These are phyloP conservation scores for Bradypodion ventrale DNA, from an alignment of 2,797 vertebrate genomes.

Conservation along the genomic window DNA sequence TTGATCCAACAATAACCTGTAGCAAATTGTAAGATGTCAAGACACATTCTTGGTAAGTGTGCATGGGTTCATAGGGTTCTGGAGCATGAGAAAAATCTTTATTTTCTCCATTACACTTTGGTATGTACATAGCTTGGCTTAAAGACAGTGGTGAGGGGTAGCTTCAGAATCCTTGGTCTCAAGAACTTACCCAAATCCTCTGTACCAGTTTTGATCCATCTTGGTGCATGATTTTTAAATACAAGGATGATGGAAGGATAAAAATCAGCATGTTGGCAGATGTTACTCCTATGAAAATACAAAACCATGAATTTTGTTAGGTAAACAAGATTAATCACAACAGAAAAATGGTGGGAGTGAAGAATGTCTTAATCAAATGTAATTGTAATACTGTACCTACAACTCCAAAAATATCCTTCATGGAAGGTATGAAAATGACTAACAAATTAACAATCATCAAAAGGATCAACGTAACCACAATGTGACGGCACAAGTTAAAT, in stretches of 20 bases:
- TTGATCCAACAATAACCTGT: not conserved
- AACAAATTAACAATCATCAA: conserved; percentile 75
- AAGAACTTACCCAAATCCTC: conserved; percentile 78
- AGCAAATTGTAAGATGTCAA: not conserved
- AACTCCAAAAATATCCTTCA: conserved; percentile 83
- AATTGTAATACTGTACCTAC: conserved; percentile 74
- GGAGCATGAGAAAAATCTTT: not conserved
- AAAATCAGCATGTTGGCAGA: conserved; percentile 85
- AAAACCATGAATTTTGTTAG: conserved; percentile 42
- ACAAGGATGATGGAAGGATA: conserved; percentile 80
- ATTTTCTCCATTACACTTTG: not conserved
- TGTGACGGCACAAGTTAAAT: conserved; percentile 73
- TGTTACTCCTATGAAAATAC: conserved; percentile 77
- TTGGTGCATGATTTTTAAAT: conserved; percentile 80
- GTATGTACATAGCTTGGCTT: not conserved
- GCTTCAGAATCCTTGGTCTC: not conserved
- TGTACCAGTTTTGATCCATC: conserved; percentile 74
- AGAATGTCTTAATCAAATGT: conserved; percentile 5
- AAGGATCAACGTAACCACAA: conserved; percentile 74
- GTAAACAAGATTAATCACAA: not conserved
- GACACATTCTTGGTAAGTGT: not conserved
- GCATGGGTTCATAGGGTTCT: not conserved
- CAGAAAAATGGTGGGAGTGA: not conserved
- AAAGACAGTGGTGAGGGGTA: not conserved
- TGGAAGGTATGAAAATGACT: conserved; percentile 81